phyloP scores from a whole-genome alignment of 2,888 invertebrate species.

The Congeria kusceri region DNA sequence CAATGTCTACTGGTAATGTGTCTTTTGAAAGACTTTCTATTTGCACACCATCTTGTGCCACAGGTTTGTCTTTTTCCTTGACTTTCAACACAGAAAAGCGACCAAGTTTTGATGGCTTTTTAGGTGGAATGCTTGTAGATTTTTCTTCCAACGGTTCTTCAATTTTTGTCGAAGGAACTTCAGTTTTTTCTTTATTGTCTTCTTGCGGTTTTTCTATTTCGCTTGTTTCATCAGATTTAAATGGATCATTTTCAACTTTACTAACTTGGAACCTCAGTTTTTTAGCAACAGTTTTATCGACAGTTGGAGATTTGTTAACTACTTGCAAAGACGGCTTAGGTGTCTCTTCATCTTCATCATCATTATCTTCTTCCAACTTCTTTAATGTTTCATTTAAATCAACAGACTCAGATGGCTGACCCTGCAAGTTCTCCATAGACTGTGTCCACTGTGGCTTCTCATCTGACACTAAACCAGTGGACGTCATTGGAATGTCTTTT shows the following conservation, averaged over 20 bases:
- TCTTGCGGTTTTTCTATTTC: slow-evolving; percentile 2
- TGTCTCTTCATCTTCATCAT: slow-evolving; percentile 13
- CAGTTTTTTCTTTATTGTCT: neutral
- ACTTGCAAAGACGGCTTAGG: neutral
- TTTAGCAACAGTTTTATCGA: slow-evolving; percentile 28
- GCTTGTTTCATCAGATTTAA: slow-evolving; percentile 37
- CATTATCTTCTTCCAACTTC: slow-evolving; percentile 27
- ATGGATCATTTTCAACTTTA: slow-evolving; percentile 72
- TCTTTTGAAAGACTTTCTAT: slow-evolving; percentile 8
- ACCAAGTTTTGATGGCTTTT: slow-evolving; percentile 48
- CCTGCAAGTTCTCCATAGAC: slow-evolving; percentile 44
- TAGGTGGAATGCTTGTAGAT: slow-evolving; percentile 2
- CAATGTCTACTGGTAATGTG: slow-evolving; percentile 1
- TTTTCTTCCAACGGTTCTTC: slow-evolving; percentile 7
- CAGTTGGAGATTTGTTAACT: neutral
- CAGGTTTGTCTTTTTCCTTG: slow-evolving; percentile 42
- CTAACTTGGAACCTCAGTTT: slow-evolving; percentile 76
- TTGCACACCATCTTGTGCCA: slow-evolving; percentile 17
- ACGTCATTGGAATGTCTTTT: slow-evolving; percentile 57
- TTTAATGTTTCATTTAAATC: slow-evolving; percentile 30
- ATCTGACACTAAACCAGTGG: slow-evolving; percentile 32
- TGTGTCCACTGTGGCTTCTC: slow-evolving; percentile 47
- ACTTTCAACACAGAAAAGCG: slow-evolving; percentile 76
- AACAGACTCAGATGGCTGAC: slow-evolving; percentile 17
- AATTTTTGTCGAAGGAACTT: neutral